A percentile compares a stretch with the other conserved stretches of the same genome.
phyloP scores from a whole-genome alignment of 2,797 vertebrate species.

The Mormyrus hasselquistii region DNA sequence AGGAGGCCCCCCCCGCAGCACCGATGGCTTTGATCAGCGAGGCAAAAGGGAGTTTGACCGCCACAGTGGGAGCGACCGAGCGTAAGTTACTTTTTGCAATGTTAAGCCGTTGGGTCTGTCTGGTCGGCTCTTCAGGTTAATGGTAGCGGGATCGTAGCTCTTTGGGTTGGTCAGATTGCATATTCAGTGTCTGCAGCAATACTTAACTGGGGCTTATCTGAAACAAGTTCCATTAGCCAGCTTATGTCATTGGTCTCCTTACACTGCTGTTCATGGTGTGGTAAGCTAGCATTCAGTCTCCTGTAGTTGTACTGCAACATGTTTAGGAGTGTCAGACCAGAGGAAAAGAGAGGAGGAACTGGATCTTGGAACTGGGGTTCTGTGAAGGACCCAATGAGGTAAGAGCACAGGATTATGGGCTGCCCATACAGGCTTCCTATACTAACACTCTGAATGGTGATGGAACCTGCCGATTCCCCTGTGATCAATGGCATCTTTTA shows the following conservation, averaged over 20 bases:
- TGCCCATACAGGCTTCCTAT: background rate
- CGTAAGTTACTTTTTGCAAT: background rate
- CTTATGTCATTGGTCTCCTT: background rate
- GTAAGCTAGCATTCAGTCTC: background rate
- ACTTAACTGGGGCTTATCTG: background rate
- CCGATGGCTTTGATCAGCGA: slow-evolving; percentile 51
- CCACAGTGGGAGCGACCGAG: slow-evolving; percentile 48
- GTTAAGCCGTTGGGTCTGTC: background rate
- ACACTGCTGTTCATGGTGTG: background rate
- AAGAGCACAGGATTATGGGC: background rate
- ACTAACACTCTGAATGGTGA: background rate
- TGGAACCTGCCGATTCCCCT: background rate
- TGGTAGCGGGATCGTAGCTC: background rate
- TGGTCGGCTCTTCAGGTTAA: background rate
- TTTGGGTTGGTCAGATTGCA: background rate
- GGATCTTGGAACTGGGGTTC: slow-evolving; percentile 46
- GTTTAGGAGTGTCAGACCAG: slow-evolving; percentile 44
- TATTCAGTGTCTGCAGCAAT: background rate
- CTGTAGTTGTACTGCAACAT: background rate
- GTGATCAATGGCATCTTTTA: background rate
- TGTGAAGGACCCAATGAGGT: slow-evolving; percentile 48
- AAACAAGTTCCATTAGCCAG: background rate
- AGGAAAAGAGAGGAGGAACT: slow-evolving; percentile 43
- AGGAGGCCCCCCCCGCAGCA: slow-evolving; percentile 45
- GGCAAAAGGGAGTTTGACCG: slow-evolving; percentile 57